phyloP scores from a whole-genome alignment of 2,888 invertebrate genomes.

The Gastrophysa polygoni region DNA sequence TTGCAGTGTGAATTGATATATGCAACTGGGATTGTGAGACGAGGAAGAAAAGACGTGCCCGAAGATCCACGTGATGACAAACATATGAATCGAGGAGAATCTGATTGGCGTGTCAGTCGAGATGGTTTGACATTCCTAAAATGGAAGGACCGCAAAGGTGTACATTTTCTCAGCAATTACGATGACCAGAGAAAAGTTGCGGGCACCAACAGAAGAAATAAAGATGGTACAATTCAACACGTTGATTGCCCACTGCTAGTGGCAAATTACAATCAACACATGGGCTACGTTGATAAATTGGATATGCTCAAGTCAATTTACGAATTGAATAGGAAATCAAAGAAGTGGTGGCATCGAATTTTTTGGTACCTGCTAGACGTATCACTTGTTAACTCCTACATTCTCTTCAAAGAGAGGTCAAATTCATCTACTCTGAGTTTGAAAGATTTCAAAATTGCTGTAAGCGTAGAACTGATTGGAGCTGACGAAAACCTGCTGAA shows the following conservation, averaged over 20 bases:
- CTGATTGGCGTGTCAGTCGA: slow-evolving; percentile 34
- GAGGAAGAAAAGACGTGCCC: slow-evolving; percentile 29
- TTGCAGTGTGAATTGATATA: slow-evolving; percentile 22
- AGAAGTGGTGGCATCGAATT: slow-evolving; percentile 45
- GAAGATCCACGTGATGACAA: slow-evolving; percentile 28
- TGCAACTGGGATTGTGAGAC: slow-evolving; percentile 30
- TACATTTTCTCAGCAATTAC: neutral
- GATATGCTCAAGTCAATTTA: slow-evolving; percentile 44
- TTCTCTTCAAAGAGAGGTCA: slow-evolving; percentile 8
- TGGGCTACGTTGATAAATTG: slow-evolving; percentile 47
- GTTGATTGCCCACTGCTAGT: slow-evolving; percentile 39
- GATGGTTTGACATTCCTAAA: neutral
- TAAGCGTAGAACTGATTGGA: no score
- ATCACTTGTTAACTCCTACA: neutral
- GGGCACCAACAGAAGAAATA: slow-evolving; percentile 21
- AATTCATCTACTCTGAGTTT: no score
- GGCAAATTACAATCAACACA: slow-evolving; percentile 44
- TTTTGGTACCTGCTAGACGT: slow-evolving; percentile 12
- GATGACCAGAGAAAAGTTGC: neutral
- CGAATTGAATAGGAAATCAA: slow-evolving; percentile 43
- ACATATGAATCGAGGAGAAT: slow-evolving; percentile 30
- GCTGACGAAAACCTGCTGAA: no score
- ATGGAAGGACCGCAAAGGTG: neutral
- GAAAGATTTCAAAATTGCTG: no score
- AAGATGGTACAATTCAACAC: slow-evolving; percentile 36